A percentile compares a stretch with the other conserved stretches of the same genome.
phyloP scores from a whole-genome alignment of 2,113 vertebrate genomes.

The Tauraco erythrolophus region DNA sequence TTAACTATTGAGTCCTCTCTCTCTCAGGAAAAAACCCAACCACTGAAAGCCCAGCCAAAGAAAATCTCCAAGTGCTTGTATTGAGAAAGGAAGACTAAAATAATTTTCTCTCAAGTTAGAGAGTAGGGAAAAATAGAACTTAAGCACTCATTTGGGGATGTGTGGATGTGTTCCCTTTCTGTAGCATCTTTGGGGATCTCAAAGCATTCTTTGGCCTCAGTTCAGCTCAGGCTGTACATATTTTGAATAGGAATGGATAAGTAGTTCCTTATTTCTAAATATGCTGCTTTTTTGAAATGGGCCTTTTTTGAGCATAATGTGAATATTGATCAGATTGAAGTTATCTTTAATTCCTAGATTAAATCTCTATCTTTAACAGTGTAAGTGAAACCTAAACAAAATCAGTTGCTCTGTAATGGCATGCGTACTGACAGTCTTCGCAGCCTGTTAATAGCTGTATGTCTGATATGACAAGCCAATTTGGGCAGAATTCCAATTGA shows the following conservation, averaged over 20 bases:
- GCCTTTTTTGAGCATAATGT: background rate
- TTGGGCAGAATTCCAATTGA: background rate
- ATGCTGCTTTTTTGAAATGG: background rate
- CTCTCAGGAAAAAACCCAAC: background rate
- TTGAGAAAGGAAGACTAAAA: background rate
- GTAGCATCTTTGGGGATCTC: background rate
- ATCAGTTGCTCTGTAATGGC: background rate
- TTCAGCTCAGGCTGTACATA: background rate
- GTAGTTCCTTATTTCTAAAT: background rate
- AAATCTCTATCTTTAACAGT: background rate
- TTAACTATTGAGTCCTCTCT: background rate
- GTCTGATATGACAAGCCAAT: background rate
- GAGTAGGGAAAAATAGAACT: background rate
- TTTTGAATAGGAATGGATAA: background rate
- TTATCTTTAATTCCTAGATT: background rate
- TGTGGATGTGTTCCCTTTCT: background rate
- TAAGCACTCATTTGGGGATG: background rate
- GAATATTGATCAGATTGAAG: background rate
- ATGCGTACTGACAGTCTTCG: background rate
- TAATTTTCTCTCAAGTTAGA: background rate
- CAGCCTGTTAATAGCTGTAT: background rate
- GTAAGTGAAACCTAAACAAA: background rate
- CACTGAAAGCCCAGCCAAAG: background rate
- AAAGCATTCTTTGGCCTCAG: background rate
- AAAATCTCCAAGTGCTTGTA: background rate